Evolutionary conservation across 2,113 vertebrate genomes (phyloP), one percentile per base, ranked within the genome.

Genomic region (Anolis sagrei): DNA sequence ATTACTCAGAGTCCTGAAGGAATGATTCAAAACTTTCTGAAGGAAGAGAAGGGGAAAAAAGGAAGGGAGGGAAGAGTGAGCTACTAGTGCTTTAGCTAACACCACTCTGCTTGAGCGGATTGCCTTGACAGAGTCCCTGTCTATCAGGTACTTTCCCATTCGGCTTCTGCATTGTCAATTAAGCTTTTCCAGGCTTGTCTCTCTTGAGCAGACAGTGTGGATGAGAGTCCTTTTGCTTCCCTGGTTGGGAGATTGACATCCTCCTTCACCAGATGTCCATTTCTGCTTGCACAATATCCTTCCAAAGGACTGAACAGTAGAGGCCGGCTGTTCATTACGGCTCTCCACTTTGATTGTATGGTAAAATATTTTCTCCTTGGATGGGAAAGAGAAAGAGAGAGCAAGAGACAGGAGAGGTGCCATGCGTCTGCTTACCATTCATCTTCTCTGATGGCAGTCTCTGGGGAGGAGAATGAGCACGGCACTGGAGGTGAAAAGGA

Each of bases 201-300:
- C 74, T 58, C 4, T 16, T 32, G 39, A 85, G 54, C 0, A 14
- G 73, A 64, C 78, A 82, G 72, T 68, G 76, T 51, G 32, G 74
- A 68, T 51, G 62, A 34, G 18, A 51, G 18, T 51, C 25, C 74
- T 76, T 77, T 76, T 14, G 9, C 44, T 68, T 73, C 76, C 34
- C 2, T 76, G 69, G 74, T 64, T 79, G 74, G n/a, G 27, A 8
- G 77, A 78, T 58, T 87, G 86, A 4, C 32, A 74, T 23, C 54
- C 18, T 61, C 69, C 36, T 39, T 49, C 34, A 13, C 2, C 82
- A 87, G 90, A 78, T 48, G 62, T 73, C 29, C 74, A 13, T 7
- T 0, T 0, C 7, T 49, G 8, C 0, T 0, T 14, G 34, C 0
- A 1, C 61, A 61, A 36, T 21, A 21, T 0, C 1, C 1, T 32